Percentiles rank a stretch among this genome's conserved stretches.
These are phyloP conservation scores for Cantharis flavilabris DNA, from an alignment of 2,888 invertebrate genomes.

Conservation along the genomic window DNA sequence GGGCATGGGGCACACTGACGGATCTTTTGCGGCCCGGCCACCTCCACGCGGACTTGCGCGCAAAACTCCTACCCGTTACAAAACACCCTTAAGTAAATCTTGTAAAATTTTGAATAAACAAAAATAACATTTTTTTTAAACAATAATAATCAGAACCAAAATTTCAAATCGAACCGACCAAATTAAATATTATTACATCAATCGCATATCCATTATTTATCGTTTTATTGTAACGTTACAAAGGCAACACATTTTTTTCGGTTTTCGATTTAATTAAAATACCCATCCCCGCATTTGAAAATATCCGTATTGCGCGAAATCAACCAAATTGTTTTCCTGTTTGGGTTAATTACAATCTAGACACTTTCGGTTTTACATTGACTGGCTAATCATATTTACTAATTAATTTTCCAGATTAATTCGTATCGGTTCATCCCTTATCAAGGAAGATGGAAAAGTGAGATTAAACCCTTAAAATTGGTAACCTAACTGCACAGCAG, in stretches of 20 bases:
- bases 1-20: conserved; percentile 42
- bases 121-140: neutral
- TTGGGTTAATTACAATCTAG: neutral
- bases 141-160: neutral
- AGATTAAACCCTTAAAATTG: neutral
- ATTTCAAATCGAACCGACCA: no score
- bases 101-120: neutral
- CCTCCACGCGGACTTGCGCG: conserved; percentile 38
- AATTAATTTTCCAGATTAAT: conserved; percentile 3
- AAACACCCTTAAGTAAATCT: conserved; percentile 9
- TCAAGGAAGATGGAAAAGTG: neutral
- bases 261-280: neutral
- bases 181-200: no score
- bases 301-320: neutral
- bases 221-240: no score
- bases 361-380: neutral
- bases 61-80: conserved; percentile 14
- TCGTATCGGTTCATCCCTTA: neutral
- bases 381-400: neutral
- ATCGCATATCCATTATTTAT: no score
- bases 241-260: no score
- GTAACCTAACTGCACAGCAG: neutral
- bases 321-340: neutral
- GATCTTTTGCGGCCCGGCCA: conserved; percentile 32
- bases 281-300: neutral